A percentile compares a stretch with the other conserved stretches of the same genome.
Evolutionary conservation across 2,888 invertebrate genomes (phyloP).

Genomic region (Ganaspis brasiliensis): DNA sequence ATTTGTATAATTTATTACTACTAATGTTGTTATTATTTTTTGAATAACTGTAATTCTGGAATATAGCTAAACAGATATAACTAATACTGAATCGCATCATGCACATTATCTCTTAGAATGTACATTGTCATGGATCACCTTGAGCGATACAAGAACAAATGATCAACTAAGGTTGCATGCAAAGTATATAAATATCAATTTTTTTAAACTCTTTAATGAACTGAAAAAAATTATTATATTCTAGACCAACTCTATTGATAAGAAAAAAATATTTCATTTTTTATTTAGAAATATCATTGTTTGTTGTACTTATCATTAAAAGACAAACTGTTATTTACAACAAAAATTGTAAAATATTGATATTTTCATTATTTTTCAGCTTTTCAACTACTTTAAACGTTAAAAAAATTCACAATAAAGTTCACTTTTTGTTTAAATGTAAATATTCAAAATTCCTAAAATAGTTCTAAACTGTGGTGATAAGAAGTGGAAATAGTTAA

Average conservation of each 20-base stretch:
- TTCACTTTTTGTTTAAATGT: no score
- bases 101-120: not conserved
- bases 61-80: not conserved
- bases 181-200: not conserved
- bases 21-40: not conserved
- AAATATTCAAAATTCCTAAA: no score
- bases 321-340: not conserved
- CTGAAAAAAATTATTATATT: not conserved
- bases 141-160: conserved; percentile 19
- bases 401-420: no score
- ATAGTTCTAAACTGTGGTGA: no score
- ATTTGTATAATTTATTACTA: no score
- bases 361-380: not conserved
- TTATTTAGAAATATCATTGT: not conserved
- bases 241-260: not conserved
- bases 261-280: not conserved
- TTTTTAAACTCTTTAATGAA: not conserved
- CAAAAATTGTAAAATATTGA: not conserved
- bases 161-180: not conserved
- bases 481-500: no score
- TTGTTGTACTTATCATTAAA: not conserved
- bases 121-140: not conserved
- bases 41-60: not conserved
- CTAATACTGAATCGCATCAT: not conserved
- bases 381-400: no score